Percentiles rank a stretch among this genome's conserved stretches.
Conservation (phyloP, 2,797 vertebrate genomes). For the Balearica regulorum region DNA sequence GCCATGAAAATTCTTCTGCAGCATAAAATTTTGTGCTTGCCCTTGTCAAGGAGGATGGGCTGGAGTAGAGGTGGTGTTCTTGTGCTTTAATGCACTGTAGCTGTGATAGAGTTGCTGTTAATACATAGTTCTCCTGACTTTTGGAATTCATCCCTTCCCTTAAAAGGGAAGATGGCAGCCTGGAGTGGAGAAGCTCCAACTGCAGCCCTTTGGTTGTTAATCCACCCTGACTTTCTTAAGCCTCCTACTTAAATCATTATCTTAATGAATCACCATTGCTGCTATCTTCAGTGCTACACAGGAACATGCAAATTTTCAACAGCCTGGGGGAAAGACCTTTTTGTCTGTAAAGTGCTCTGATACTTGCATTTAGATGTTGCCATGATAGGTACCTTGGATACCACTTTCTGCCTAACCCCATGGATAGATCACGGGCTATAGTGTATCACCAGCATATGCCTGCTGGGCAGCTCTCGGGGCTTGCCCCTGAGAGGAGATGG, state of each 20-base stretch:
- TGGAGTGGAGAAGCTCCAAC: conserved; percentile 20
- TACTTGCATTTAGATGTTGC: conserved; percentile 49
- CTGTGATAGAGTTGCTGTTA: neutral
- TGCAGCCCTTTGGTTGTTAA: conserved; percentile 43
- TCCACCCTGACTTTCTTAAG: conserved; percentile 56
- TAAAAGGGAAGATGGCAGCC: conserved; percentile 26
- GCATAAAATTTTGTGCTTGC: neutral
- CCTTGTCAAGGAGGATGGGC: neutral
- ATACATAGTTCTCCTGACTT: conserved; percentile 9
- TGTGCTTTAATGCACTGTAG: neutral
- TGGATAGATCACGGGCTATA: neutral
- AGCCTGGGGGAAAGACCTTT: conserved; percentile 48
- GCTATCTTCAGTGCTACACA: conserved; percentile 47
- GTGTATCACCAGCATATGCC: neutral
- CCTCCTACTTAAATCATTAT: conserved; percentile 65
- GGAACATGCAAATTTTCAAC: conserved; percentile 56
- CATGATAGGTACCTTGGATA: conserved; percentile 36
- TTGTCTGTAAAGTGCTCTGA: conserved; percentile 43
- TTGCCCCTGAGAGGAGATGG: neutral
- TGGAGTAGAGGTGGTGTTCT: neutral
- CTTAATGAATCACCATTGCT: conserved; percentile 65
- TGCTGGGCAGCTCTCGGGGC: neutral
- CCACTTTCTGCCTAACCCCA: neutral
- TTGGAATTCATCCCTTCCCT: conserved; percentile 12
- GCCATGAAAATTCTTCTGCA: neutral